phyloP scores from a whole-genome alignment of 1,140 invertebrate genomes.

The Hestina assimilis region DNA sequence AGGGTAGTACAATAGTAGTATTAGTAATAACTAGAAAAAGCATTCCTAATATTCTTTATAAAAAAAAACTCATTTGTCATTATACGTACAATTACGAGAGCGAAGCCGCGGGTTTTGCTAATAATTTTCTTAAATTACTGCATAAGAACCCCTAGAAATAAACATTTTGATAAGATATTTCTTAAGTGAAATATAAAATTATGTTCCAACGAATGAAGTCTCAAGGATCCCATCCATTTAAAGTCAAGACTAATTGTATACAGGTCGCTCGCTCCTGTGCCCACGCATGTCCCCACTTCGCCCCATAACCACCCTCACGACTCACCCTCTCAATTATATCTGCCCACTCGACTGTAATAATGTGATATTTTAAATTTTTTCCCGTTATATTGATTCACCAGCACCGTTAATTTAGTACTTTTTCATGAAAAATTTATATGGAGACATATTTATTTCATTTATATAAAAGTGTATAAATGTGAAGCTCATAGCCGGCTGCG shows the following conservation, averaged over 20 bases:
- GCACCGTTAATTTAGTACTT: constrained; percentile 3
- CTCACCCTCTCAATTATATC: constrained; percentile 33
- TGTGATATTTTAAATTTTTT: constrained; percentile 33
- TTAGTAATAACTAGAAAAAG: too few species aligned
- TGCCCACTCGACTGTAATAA: constrained; percentile 34
- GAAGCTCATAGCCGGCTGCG: too few species aligned
- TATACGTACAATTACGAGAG: too few species aligned
- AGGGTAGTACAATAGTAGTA: too few species aligned
- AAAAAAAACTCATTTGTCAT: too few species aligned
- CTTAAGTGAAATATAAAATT: background rate
- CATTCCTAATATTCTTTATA: too few species aligned
- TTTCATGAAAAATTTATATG: background rate
- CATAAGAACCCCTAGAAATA: too few species aligned
- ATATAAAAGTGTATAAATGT: too few species aligned
- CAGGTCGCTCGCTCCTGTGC: background rate
- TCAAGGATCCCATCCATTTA: background rate
- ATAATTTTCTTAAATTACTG: too few species aligned
- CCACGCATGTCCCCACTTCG: background rate
- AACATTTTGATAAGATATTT: too few species aligned
- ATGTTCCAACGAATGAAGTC: background rate
- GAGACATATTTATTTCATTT: background rate
- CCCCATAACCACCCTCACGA: background rate
- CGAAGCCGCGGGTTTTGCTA: too few species aligned
- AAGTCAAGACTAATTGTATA: background rate
- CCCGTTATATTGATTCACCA: constrained; percentile 21